Evolutionary conservation across 2,888 invertebrate species (phyloP).

Genomic region (Eristalis tenax): DNA sequence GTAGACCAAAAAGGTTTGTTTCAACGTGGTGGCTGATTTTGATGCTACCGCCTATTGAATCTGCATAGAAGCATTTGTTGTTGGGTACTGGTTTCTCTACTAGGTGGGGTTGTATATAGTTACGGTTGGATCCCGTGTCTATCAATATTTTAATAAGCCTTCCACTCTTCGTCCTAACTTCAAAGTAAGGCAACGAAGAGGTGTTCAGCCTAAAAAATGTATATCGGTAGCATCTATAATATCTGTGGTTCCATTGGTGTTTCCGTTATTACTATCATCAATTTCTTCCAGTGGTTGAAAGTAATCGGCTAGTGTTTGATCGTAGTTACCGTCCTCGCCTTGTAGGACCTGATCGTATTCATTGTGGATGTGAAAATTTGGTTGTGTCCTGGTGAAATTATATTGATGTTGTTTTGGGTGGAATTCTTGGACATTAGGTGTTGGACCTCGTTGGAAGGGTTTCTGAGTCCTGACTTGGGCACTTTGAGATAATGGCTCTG

Average conservation of each 20-base stretch:
- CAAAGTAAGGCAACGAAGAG: slow-evolving; percentile 7
- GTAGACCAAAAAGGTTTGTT: background rate
- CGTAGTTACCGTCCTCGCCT: slow-evolving; percentile 1
- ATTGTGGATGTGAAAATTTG: no score
- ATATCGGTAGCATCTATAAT: background rate
- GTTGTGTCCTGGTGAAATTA: background rate
- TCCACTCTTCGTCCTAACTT: background rate
- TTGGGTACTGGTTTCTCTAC: background rate
- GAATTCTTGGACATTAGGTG: background rate
- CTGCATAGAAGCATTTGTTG: background rate
- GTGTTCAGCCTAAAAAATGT: background rate
- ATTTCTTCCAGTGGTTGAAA: background rate
- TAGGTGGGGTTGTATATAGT: background rate
- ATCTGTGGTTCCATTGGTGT: background rate
- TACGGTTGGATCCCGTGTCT: background rate
- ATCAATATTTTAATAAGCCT: background rate
- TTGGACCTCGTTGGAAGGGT: no score
- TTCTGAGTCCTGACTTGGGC: background rate
- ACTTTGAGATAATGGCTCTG: background rate
- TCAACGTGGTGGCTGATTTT: background rate
- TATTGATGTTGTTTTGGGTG: background rate
- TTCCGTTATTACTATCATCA: background rate
- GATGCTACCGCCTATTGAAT: slow-evolving; percentile 3
- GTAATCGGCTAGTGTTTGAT: slow-evolving; percentile 7
- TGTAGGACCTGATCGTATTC: no score